Percentiles rank a stretch among this genome's conserved stretches.
phyloP scores from a whole-genome alignment of 2,888 invertebrate genomes.

The Polymixis lichenea region DNA sequence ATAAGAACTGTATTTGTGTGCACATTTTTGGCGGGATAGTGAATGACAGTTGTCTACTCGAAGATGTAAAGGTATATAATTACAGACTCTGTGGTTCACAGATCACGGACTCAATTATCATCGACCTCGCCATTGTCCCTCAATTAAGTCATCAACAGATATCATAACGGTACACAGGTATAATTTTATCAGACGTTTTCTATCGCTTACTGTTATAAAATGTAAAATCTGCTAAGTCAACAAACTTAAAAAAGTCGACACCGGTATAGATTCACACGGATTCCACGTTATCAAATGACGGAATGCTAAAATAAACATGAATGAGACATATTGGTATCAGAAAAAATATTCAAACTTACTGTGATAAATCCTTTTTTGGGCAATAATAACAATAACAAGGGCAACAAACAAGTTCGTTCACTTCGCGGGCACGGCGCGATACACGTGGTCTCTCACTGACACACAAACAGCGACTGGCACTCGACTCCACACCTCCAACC shows the following conservation, averaged over 20 bases:
- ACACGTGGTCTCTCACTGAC: constrained; percentile 79
- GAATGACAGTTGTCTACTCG: constrained; percentile 35
- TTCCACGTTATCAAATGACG: constrained; percentile 40
- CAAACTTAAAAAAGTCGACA: constrained; percentile 60
- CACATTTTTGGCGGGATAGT: constrained; percentile 53
- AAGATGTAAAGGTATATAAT: constrained; percentile 37
- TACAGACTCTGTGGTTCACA: constrained; percentile 41
- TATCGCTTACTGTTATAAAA: constrained; percentile 28
- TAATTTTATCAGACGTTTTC: constrained; percentile 34
- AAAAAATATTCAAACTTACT: constrained; percentile 57
- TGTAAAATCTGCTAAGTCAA: constrained; percentile 62
- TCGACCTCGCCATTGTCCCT: constrained; percentile 60
- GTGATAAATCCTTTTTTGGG: constrained; percentile 60
- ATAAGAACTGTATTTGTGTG: constrained; percentile 35
- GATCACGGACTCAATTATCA: constrained; percentile 67
- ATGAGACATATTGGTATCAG: background rate
- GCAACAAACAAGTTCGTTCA: constrained; percentile 61
- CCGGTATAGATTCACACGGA: constrained; percentile 53
- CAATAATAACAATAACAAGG: constrained; percentile 59
- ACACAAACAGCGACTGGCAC: constrained; percentile 82
- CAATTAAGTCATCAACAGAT: constrained; percentile 47
- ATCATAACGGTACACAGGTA: constrained; percentile 21
- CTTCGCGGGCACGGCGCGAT: constrained; percentile 50
- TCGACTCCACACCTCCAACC: constrained; percentile 73
- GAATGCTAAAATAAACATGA: constrained; percentile 43